These are phyloP conservation scores for Tyrannus savana DNA, from an alignment of 2,113 vertebrate genomes.

Conservation along the genomic window DNA sequence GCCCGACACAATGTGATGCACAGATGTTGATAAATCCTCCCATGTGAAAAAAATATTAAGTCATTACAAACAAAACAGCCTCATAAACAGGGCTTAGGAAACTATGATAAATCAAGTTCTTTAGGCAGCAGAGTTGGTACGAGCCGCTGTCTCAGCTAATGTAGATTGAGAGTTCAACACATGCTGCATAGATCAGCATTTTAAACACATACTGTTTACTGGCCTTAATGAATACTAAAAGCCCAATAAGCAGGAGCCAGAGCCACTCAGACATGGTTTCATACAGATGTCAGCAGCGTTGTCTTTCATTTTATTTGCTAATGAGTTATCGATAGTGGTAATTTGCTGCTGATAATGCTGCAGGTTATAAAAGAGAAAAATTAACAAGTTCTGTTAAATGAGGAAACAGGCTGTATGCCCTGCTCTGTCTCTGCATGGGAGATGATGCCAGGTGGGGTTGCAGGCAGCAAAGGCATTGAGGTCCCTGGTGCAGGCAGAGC, in stretches of 20 bases:
- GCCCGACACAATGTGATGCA: neutral
- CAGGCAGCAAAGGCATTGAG: neutral
- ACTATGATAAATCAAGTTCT: conserved; percentile 65
- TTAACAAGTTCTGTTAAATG: conserved; percentile 56
- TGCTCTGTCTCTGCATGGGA: neutral
- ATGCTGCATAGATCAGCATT: conserved; percentile 69
- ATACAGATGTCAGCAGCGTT: conserved; percentile 68
- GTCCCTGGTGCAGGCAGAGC: neutral
- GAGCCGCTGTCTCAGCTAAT: conserved; percentile 69
- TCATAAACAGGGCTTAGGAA: conserved; percentile 62
- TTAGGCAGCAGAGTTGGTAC: conserved; percentile 51
- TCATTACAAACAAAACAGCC: conserved; percentile 54
- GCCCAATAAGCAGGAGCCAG: conserved; percentile 64
- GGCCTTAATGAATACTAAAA: conserved; percentile 76
- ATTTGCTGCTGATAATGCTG: conserved; percentile 68
- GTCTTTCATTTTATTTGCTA: conserved; percentile 79
- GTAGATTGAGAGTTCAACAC: conserved; percentile 66
- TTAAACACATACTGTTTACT: conserved; percentile 57
- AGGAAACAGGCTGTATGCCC: neutral
- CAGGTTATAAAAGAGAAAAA: conserved; percentile 72
- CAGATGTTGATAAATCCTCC: conserved; percentile 62
- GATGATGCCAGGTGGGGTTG: neutral
- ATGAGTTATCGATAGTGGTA: conserved; percentile 77
- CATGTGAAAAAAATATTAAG: conserved; percentile 57
- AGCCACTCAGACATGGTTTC: conserved; percentile 59